These are phyloP conservation scores for Amphipyra berbera DNA, from an alignment of 2,888 invertebrate species.

Conservation along the genomic window DNA sequence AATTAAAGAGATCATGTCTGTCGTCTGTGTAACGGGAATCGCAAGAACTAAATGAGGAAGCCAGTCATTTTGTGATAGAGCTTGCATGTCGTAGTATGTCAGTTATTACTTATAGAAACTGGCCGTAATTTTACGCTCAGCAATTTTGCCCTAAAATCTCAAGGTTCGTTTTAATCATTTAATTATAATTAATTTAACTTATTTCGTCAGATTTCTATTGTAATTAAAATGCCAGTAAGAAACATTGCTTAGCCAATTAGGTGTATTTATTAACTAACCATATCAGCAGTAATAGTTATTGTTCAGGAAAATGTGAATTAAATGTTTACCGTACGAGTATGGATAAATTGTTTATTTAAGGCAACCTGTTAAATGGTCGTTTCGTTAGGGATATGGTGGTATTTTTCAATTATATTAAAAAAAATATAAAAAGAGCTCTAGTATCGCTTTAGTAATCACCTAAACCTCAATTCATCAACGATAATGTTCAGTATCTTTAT, in stretches of 20 bases:
- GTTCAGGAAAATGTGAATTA: slow-evolving; percentile 12
- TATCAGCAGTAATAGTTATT: background rate
- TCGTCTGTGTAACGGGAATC: slow-evolving; percentile 42
- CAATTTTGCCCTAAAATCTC: slow-evolving; percentile 8
- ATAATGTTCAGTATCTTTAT: no score
- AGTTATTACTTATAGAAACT: slow-evolving; percentile 14
- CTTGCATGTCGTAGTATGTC: slow-evolving; percentile 19
- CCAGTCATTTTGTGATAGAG: slow-evolving; percentile 37
- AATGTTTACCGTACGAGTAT: background rate
- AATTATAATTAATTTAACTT: slow-evolving; percentile 8
- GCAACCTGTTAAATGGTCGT: background rate
- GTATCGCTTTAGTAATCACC: no score
- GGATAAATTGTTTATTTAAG: background rate
- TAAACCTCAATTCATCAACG: no score
- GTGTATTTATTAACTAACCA: slow-evolving; percentile 12
- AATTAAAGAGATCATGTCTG: slow-evolving; percentile 21
- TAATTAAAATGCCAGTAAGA: slow-evolving; percentile 24
- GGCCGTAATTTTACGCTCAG: background rate
- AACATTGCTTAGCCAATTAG: slow-evolving; percentile 19
- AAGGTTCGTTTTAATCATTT: slow-evolving; percentile 18
- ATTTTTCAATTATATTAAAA: no score
- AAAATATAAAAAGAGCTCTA: no score
- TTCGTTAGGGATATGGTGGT: background rate
- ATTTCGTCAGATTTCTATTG: slow-evolving; percentile 28
- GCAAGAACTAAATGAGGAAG: slow-evolving; percentile 56